A percentile compares a stretch with the other conserved stretches of the same genome.
Evolutionary conservation across 37 sponge, comb jelly and placozoan species (phyloP).

Genomic region (Spongia lamella): DNA sequence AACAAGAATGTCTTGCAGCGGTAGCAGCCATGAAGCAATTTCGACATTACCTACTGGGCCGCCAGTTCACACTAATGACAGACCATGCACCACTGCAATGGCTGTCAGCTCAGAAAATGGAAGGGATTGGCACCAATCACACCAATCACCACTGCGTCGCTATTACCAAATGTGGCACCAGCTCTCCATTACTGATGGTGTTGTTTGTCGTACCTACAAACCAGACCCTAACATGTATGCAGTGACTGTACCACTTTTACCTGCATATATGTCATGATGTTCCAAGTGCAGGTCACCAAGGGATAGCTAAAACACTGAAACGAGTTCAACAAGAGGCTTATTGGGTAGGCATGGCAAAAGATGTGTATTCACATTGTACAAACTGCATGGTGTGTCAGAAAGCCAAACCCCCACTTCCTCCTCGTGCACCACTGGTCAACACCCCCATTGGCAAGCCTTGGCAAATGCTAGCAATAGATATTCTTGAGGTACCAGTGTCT

Average conservation of each 20-base stretch:
- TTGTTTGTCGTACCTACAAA: neutral
- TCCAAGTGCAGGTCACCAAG: conserved; percentile 1
- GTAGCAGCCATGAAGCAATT: too few species aligned
- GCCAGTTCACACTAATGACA: too few species aligned
- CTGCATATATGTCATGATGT: neutral
- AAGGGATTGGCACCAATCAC: too few species aligned
- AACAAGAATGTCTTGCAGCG: too few species aligned
- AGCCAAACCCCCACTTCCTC: conserved; percentile 4
- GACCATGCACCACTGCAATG: too few species aligned
- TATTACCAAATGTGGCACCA: conserved; percentile 6
- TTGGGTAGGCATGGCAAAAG: conserved; percentile 14
- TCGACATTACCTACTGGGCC: too few species aligned
- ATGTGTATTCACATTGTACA: neutral
- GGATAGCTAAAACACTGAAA: neutral
- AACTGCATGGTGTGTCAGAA: conserved; percentile 22
- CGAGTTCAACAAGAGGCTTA: neutral
- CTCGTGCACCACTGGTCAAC: neutral
- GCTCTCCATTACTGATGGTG: neutral
- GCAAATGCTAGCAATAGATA: conserved; percentile 16
- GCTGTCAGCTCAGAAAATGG: too few species aligned
- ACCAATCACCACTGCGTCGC: neutral
- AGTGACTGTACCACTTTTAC: neutral
- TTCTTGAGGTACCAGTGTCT: conserved; percentile 23
- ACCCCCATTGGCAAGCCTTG: conserved; percentile 2
- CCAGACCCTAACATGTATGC: neutral